Evolutionary conservation across 2,797 vertebrate species (phyloP).

Genomic region (Periophthalmus magnuspinnatus): DNA sequence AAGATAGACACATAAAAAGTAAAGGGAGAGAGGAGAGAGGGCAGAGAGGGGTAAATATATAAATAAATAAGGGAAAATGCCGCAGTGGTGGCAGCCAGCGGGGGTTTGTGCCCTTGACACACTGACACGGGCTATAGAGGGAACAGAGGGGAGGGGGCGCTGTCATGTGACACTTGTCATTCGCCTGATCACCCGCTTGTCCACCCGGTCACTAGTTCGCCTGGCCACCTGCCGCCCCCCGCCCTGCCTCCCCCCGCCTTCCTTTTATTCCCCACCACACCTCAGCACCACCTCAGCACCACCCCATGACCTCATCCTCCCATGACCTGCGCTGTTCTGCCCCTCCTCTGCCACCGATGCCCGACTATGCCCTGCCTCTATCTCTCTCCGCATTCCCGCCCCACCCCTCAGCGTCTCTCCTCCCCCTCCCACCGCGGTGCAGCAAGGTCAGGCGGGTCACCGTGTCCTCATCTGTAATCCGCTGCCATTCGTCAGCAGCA

Average conservation of each 20-base stretch:
- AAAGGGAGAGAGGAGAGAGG: slow-evolving; percentile 11
- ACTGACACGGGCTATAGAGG: slow-evolving; percentile 78
- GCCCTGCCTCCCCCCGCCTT: slow-evolving; percentile 88
- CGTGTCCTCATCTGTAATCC: slow-evolving; percentile 99
- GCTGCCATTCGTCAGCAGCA: slow-evolving; percentile 95
- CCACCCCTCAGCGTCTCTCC: slow-evolving; percentile 45
- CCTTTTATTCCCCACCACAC: slow-evolving; percentile 62
- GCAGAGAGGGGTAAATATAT: slow-evolving; percentile 46
- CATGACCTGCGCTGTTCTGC: slow-evolving; percentile 83
- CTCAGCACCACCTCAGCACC: slow-evolving; percentile 55
- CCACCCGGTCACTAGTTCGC: slow-evolving; percentile 23
- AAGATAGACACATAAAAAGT: slow-evolving; percentile 40
- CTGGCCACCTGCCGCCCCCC: slow-evolving; percentile 88
- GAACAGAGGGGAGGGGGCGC: slow-evolving; percentile 38
- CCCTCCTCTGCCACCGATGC: slow-evolving; percentile 73
- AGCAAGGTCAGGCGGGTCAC: slow-evolving; percentile 97
- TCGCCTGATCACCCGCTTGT: slow-evolving; percentile 68
- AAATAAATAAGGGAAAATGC: slow-evolving; percentile 53
- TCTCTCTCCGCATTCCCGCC: slow-evolving; percentile 48
- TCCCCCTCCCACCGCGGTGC: slow-evolving; percentile 85
- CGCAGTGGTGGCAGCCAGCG: slow-evolving; percentile 74
- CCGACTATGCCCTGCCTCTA: slow-evolving; percentile 1
- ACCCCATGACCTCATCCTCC: slow-evolving; percentile 90
- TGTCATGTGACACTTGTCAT: slow-evolving; percentile 93
- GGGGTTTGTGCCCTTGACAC: slow-evolving; percentile 90